Conservation (phyloP, 2,888 invertebrate genomes). For the Drosophila rubida region DNA sequence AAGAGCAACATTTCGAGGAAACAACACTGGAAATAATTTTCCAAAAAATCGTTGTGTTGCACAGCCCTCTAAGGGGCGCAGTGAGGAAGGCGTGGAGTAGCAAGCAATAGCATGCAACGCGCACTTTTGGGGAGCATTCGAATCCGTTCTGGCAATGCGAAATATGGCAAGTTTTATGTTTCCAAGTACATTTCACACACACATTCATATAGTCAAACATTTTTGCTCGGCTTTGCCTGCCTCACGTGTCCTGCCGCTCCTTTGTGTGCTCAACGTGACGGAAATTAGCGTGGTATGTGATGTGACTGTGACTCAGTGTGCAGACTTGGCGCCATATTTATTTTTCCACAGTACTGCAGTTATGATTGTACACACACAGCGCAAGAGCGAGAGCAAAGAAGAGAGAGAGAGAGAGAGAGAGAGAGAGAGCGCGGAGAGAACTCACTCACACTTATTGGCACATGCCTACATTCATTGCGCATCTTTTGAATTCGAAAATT, state of each 20-base stretch:
- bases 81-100: neutral
- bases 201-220: constrained; percentile 16
- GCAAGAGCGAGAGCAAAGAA: neutral
- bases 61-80: neutral
- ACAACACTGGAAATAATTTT: constrained; percentile 3
- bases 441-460: constrained; percentile 36
- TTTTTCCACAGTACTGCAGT: constrained; percentile 75
- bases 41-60: constrained; percentile 5
- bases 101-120: constrained; percentile 24
- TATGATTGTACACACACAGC: constrained; percentile 68
- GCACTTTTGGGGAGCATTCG: constrained; percentile 27
- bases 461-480: constrained; percentile 60
- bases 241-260: constrained; percentile 69
- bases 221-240: constrained; percentile 49
- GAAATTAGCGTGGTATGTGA: constrained; percentile 73
- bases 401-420: constrained; percentile 1
- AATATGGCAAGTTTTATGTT: constrained; percentile 49
- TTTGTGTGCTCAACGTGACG: constrained; percentile 81
- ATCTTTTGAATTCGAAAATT: constrained; percentile 70
- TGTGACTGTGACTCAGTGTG: constrained; percentile 37
- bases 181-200: constrained; percentile 30
- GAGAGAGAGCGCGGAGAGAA: neutral
- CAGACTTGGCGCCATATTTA: constrained; percentile 67
- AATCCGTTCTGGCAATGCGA: constrained; percentile 26
- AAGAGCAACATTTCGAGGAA: neutral